Evolutionary conservation across 1,140 invertebrate species (phyloP), one percentile per base, ranked within the genome.

Genomic region (Drosophila lowei): DNA sequence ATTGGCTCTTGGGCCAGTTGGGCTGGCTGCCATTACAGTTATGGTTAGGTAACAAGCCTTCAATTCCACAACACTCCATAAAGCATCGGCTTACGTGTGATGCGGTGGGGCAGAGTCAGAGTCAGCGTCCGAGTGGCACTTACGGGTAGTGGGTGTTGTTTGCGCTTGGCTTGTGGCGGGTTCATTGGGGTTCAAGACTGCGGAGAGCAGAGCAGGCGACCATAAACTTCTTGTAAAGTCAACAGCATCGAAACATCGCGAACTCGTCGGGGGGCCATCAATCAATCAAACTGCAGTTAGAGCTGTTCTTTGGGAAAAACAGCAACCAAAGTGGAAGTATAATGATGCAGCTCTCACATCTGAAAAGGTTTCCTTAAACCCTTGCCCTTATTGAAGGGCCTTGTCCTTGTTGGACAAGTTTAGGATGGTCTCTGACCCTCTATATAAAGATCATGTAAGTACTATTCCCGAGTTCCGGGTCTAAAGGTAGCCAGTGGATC

Each of bases 281-380:
- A 84, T 80, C 77, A 85, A 72, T 76, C 66, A 77, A 72, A 77
- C 46, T 79, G 77, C 79, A 84, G 77, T 86, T 79, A 84, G 65
- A 67, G 61, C 53, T 25, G 25, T 68, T 68, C 62, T 34, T 23
- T 13, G 25, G 34, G 23, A 42, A 11, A 11, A 34, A 48, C 9
- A 30, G 28, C 48, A 55, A 34, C 48, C 8, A 52, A 62, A 52
- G 15, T 13, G 48, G 25, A 18, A 46, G 43, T 25, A 9, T 49
- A 42, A 48, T 28, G 62, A 62, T 34, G 46, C 23, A 16, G 28
- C 34, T 38, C 42, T 48, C 23, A 42, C 59, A 42, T 62, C 9
- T 8, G 1, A 50, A 15, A 18, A 62, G 47, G 43, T 13, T 34
- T n/a, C 30, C 30, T 30, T 30, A 9, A 8, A 8, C 4, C 7